phyloP scores from a whole-genome alignment of 2,888 invertebrate species.

The Branchipolynoe longqiensis region DNA sequence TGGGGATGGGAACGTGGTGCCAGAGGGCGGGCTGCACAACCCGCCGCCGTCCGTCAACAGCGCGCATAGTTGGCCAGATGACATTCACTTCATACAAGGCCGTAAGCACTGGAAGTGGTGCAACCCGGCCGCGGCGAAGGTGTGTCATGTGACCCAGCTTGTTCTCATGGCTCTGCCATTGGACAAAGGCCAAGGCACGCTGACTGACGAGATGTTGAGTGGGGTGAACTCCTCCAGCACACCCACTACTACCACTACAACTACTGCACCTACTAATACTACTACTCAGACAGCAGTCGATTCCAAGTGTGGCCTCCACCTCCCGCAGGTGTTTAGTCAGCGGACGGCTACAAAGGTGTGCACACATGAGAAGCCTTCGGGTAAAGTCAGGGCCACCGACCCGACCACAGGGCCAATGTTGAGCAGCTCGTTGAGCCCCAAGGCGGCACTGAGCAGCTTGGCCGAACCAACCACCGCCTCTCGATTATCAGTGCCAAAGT shows the following conservation, averaged over 20 bases:
- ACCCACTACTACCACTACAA: neutral
- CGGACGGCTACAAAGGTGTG: neutral
- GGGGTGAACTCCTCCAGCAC: no score
- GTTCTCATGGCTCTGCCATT: neutral
- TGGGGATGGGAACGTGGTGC: neutral
- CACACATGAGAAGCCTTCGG: no score
- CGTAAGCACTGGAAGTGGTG: constrained; percentile 14
- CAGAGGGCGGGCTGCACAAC: neutral
- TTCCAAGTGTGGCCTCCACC: neutral
- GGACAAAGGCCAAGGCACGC: no score
- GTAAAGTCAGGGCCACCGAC: no score
- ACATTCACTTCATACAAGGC: constrained; percentile 14
- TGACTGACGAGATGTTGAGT: no score
- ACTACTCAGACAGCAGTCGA: neutral
- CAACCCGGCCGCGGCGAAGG: neutral
- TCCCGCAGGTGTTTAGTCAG: neutral
- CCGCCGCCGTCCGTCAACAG: constrained; percentile 29
- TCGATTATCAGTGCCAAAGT: neutral
- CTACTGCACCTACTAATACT: neutral
- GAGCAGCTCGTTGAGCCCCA: no score
- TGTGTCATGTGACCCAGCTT: constrained; percentile 16
- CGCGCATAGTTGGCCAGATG: neutral
- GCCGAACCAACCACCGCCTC: neutral
- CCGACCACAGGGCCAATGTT: no score
- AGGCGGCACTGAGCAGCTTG: no score